Base-by-base conservation (phyloP, 2,113 vertebrate species). In the Colistium nudipinnis region DNA sequence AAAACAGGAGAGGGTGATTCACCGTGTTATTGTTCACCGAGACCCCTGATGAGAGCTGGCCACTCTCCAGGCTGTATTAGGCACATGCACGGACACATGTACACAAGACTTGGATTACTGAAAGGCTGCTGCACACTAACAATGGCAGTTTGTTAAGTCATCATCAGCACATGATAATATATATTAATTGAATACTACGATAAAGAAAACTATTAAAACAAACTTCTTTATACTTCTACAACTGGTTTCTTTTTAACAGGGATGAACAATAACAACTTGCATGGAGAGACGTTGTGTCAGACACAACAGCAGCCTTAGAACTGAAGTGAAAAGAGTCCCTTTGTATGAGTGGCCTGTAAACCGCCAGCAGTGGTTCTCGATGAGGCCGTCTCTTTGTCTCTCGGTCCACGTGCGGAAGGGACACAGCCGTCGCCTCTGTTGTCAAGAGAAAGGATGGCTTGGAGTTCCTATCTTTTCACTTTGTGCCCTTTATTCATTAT, bases 391-490 rank as follows among this genome's bases (percentile, higher is more conserved):
- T 71, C 82, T 91, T 89, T 90, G 86, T 92, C 80, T 74, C 61
- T 56, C 30, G 49, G n/a, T 81, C 73, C 71, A 81, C 62, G 73
- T 86, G 81, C 86, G 74, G 53, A 85, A 70, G 64, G 80, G 78
- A 84, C 62, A 88, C 89, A 90, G 91, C 87, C 55, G 82, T 45
- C 4, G 65, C 75, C 82, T 85, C 85, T 91, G 89, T 89, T 83
- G 82, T 66, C 71, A 68, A 81, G 65, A 86, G 76, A 90, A 88
- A 88, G 67, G 81, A 90, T 62, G 74, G 62, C 77, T 77, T 16
- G 19, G 22, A 76, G 82, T 76, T 83, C 66, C 79, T 33, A 64
- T 87, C 83, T 81, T 84, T 79, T 83, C 83, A 77, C 55, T 76
- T 78, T 83, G 69, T 76, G 44, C 36, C n/a, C 54, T 28, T 22